phyloP scores from a whole-genome alignment of 2,888 invertebrate genomes.

The Bhutanitis thaidina region DNA sequence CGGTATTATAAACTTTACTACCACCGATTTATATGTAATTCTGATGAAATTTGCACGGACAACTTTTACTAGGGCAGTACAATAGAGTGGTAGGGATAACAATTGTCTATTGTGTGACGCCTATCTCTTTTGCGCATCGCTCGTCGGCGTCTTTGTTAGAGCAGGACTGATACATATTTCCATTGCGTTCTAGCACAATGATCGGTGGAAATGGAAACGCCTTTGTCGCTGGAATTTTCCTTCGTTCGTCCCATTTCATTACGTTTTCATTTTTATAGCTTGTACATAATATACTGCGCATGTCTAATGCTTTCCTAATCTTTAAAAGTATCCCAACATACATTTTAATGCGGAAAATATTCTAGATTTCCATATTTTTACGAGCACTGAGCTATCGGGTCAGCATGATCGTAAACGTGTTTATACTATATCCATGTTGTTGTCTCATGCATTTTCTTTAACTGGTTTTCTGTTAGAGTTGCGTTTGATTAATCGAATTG shows the following conservation, averaged over 20 bases:
- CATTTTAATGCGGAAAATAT: slow-evolving; percentile 6
- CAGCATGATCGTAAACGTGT: slow-evolving; percentile 24
- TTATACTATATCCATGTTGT: slow-evolving; percentile 36
- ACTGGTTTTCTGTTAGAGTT: slow-evolving; percentile 33
- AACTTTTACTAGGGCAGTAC: slow-evolving; percentile 52
- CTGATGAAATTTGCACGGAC: slow-evolving; percentile 39
- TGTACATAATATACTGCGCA: slow-evolving; percentile 43
- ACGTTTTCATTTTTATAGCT: slow-evolving; percentile 32
- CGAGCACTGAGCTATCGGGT: slow-evolving; percentile 22
- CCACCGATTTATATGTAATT: slow-evolving; percentile 18
- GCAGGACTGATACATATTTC: slow-evolving; percentile 35
- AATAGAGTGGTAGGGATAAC: slow-evolving; percentile 66
- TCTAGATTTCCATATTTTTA: slow-evolving; percentile 20
- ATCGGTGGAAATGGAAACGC: slow-evolving; percentile 49
- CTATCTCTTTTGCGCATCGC: slow-evolving; percentile 70
- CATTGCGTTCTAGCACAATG: slow-evolving; percentile 57
- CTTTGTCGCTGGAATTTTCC: slow-evolving; percentile 62
- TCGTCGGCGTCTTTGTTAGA: slow-evolving; percentile 56
- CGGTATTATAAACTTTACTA: slow-evolving; percentile 35
- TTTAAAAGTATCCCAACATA: not conserved
- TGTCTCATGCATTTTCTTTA: slow-evolving; percentile 35
- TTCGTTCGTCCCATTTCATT: slow-evolving; percentile 49
- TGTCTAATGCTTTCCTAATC: slow-evolving; percentile 30
- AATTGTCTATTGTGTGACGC: slow-evolving; percentile 74
- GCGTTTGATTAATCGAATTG: too few species aligned